Evolutionary conservation across 2,113 vertebrate genomes (phyloP), one percentile per base, ranked within the genome.

Genomic region (Nerophis ophidion): DNA sequence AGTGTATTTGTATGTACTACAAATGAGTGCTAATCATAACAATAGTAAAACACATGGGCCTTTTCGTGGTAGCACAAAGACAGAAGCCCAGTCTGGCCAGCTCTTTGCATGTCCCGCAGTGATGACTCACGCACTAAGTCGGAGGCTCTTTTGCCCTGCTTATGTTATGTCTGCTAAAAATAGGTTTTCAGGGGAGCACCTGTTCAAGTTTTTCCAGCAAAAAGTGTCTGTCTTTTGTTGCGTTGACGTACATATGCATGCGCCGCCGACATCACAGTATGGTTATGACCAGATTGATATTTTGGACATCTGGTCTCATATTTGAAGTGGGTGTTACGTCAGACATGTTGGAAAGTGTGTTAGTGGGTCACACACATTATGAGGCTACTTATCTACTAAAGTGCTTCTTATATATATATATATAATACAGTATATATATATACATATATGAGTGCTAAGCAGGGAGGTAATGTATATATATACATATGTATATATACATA

Each of bases 71-170:
- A 53, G 4, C 34, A 66, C 63, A 75, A 63, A 72, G 64, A 74
- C 78, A 48, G 68, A 61, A 71, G 68, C 71, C 81, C 77, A 81
- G 74, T 80, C 70, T 45, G 72, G 65, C 47, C 1, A 40, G 68
- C 62, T 81, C 79, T 79, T 70, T 65, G 57, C 34, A 50, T 64
- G 49, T 73, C 68, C 42, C 56, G 61, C 51, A 49, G 14, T 19
- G 63, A 59, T 58, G 68, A 74, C 68, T 48, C 70, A 49, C 50
- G 35, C 40, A 26, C 33, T 52, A 50, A 56, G 38, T 70, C 26
- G 7, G 4, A 42, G 14, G 38, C 40, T 15, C 45, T 63, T 75
- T 42, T 62, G 48, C 53, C 53, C 7, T 19, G 38, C 36, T 44
- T 44, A 40, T n/a, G 51, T 50, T 11, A 63, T 40, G 50, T 36